Conservation (phyloP, 2,113 vertebrate species). For the Heliornis fulica region DNA sequence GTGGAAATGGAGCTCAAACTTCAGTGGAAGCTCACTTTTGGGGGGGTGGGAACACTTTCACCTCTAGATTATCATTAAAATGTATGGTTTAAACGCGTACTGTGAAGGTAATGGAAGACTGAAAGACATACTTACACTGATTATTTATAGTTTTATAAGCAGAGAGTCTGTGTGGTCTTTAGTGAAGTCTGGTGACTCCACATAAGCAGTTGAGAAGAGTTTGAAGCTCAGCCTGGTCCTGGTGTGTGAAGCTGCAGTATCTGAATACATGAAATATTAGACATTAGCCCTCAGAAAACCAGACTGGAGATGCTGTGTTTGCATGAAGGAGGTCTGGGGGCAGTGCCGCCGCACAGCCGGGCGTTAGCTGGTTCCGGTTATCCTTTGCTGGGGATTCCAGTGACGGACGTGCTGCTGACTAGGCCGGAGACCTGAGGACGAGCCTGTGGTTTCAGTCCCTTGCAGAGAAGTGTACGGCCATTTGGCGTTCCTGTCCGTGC, state of each 20-base stretch:
- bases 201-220: neutral
- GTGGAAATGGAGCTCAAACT: neutral
- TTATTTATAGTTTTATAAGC: neutral
- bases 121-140: neutral
- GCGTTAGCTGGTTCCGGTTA: too few species aligned
- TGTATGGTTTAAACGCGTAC: neutral
- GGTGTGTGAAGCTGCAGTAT: neutral
- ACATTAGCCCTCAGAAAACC: neutral
- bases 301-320: neutral
- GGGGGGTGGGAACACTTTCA: neutral
- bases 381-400: neutral
- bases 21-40: neutral
- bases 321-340: neutral
- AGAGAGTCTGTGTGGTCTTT: neutral
- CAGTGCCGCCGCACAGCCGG: neutral
- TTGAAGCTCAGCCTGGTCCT: neutral
- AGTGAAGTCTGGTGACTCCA: neutral
- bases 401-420: accelerated
- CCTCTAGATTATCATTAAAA: neutral
- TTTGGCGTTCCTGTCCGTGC: neutral
- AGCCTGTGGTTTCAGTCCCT: neutral
- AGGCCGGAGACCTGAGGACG: neutral
- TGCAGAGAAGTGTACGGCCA: neutral
- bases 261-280: neutral
- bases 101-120: neutral